Evolutionary conservation across 2,113 vertebrate species (phyloP).

Genomic region (Scolopax mira): DNA sequence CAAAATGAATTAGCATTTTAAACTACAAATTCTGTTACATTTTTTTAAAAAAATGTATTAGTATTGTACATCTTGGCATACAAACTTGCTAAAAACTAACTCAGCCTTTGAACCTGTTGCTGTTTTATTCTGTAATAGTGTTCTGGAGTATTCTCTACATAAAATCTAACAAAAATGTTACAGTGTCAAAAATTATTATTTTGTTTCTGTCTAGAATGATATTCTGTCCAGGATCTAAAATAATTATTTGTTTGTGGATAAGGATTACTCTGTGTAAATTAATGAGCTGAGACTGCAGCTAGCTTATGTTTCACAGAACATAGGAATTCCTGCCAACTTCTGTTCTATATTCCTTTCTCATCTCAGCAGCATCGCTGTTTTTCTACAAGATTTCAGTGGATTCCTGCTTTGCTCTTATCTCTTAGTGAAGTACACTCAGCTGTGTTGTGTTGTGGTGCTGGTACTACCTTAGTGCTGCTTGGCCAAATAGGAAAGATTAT

Average conservation of each 20-base stretch:
- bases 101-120: neutral
- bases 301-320: neutral
- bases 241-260: neutral
- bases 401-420: neutral
- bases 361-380: neutral
- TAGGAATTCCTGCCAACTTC: neutral
- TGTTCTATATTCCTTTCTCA: neutral
- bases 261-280: neutral
- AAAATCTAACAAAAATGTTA: neutral
- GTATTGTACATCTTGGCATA: neutral
- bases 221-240: neutral
- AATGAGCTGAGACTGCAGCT: neutral
- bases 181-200: neutral
- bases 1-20: neutral
- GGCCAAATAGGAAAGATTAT: neutral
- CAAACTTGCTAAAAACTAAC: neutral
- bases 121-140: neutral
- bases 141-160: neutral
- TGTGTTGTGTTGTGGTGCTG: neutral
- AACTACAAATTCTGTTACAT: neutral
- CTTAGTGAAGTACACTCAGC: neutral
- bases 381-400: neutral
- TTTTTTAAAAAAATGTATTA: neutral
- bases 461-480: neutral
- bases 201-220: neutral